These are phyloP conservation scores for Hoplostethus mediterraneus DNA, from an alignment of 2,797 vertebrate species.

Conservation along the genomic window DNA sequence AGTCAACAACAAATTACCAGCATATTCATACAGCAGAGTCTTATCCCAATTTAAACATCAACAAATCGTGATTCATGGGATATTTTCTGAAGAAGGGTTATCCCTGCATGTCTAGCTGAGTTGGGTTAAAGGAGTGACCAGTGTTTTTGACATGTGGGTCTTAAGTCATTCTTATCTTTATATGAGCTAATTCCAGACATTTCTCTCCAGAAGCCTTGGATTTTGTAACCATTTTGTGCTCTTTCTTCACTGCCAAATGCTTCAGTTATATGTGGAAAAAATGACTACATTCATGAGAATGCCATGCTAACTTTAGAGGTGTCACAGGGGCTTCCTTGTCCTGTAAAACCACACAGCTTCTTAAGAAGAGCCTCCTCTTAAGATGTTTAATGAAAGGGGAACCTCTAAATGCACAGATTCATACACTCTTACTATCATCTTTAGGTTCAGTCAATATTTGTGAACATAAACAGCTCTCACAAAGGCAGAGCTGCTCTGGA, in stretches of 20 bases:
- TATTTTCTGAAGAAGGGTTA: no score
- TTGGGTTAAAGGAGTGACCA: constrained; percentile 8
- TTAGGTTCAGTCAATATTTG: neutral
- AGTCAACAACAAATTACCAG: no score
- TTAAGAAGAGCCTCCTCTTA: neutral
- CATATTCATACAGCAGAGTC: no score
- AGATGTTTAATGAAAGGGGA: no score
- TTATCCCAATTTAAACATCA: no score
- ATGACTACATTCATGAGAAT: neutral
- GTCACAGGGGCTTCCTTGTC: neutral
- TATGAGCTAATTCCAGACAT: constrained; percentile 43
- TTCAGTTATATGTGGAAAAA: neutral
- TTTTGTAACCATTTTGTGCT: constrained; percentile 49
- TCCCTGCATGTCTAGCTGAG: neutral
- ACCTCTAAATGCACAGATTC: no score
- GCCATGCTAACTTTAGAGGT: neutral
- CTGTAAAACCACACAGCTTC: neutral
- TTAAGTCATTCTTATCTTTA: constrained; percentile 48
- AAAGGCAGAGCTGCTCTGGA: no score
- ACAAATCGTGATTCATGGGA: no score
- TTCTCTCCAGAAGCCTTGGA: constrained; percentile 25
- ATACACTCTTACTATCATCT: neutral
- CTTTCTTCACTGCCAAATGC: neutral
- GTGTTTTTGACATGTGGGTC: constrained; percentile 23
- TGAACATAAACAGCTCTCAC: no score